phyloP scores from a whole-genome alignment of 2,888 invertebrate genomes.

The Caenorhabditis plicata region DNA sequence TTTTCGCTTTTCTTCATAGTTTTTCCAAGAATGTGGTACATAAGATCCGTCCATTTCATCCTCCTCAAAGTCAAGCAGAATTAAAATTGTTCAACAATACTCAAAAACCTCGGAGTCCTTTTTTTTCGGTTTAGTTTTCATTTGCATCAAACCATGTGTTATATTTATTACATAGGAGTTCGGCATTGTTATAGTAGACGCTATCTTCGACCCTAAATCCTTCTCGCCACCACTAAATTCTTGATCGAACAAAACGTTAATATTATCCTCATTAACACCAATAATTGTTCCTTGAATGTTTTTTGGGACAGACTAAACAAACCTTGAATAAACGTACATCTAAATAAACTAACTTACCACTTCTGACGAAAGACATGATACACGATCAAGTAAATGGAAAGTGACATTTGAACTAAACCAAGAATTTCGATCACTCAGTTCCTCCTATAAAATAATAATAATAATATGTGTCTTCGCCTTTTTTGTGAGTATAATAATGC shows the following conservation, averaged over 20 bases:
- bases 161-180: conserved; percentile 35
- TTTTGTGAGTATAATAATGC: not conserved
- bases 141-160: conserved; percentile 34
- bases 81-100: too few relatives aligned
- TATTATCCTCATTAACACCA: conserved; percentile 65
- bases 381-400: conserved; percentile 79
- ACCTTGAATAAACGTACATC: not conserved
- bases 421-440: conserved; percentile 48
- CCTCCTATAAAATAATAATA: conserved; percentile 36
- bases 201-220: conserved; percentile 10
- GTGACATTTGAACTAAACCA: conserved; percentile 75
- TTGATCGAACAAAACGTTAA: conserved; percentile 81
- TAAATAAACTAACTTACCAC: conserved; percentile 4
- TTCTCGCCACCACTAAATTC: conserved; percentile 74
- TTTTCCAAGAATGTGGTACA: conserved; percentile 15
- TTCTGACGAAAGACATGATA: conserved; percentile 70
- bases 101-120: not conserved
- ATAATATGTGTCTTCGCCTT: too few relatives aligned
- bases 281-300: conserved; percentile 78
- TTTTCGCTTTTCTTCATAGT: not conserved
- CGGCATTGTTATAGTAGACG: conserved; percentile 30
- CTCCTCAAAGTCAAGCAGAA: conserved; percentile 1
- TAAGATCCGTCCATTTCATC: conserved; percentile 8
- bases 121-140: conserved; percentile 6
- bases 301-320: conserved; percentile 70